These are phyloP conservation scores for Melinaea menophilus DNA, from an alignment of 2,888 invertebrate genomes.

Conservation along the genomic window DNA sequence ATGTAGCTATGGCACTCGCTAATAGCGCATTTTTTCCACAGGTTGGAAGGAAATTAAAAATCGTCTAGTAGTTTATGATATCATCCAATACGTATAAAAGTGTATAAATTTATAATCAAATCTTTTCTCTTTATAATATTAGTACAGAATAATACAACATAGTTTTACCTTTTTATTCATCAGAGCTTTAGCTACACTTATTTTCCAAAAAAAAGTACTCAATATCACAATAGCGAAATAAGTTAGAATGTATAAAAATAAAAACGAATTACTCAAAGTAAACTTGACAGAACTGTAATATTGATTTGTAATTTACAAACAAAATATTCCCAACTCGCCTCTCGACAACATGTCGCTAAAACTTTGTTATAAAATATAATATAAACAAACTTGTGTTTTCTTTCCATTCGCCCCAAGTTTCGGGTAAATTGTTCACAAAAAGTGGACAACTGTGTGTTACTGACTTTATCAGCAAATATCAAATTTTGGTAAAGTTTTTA, in stretches of 20 bases:
- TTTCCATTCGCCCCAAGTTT: conserved; percentile 29
- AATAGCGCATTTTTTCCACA: no score
- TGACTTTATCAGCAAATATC: conserved; percentile 4
- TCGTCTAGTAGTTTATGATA: no score
- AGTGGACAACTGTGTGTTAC: conserved; percentile 20
- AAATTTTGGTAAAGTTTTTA: conserved; percentile 4
- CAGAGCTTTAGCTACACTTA: no score
- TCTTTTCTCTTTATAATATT: no score
- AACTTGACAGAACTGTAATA: conserved; percentile 9
- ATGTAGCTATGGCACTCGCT: no score
- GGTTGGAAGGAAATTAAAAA: no score
- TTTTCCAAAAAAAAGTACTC: no score
- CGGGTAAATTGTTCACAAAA: conserved; percentile 17
- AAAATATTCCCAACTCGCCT: conserved; percentile 28
- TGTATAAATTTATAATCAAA: no score
- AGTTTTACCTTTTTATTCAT: no score
- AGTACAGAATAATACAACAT: no score
- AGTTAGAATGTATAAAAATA: background rate
- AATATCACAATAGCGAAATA: background rate
- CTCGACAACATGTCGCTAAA: conserved; percentile 30
- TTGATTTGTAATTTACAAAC: conserved; percentile 27
- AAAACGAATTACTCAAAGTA: background rate
- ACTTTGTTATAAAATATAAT: conserved; percentile 29
- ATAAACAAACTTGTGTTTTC: conserved; percentile 33
- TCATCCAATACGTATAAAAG: no score